Evolutionary conservation across 2,797 vertebrate species (phyloP).

Genomic region (Enteromius unitaeniatus): DNA sequence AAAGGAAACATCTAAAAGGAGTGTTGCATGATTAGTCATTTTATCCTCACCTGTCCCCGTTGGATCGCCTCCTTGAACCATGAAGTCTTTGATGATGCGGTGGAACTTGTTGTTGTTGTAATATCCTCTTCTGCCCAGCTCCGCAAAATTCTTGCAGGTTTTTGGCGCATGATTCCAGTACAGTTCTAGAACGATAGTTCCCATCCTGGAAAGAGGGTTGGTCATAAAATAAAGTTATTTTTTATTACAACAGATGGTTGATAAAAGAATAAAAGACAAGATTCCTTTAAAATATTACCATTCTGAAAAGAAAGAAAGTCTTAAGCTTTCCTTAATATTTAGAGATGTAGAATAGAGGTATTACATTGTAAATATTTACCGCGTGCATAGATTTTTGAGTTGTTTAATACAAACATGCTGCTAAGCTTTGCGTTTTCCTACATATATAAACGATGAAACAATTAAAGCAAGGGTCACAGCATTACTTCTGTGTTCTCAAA

Average conservation of each 20-base stretch:
- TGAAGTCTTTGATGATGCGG: constrained; percentile 93
- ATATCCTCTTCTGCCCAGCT: constrained; percentile 88
- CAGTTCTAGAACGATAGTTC: constrained; percentile 85
- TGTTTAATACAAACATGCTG: neutral
- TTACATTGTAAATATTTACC: neutral
- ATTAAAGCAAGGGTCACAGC: neutral
- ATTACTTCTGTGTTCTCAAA: neutral
- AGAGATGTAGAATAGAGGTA: neutral
- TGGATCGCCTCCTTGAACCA: constrained; percentile 93
- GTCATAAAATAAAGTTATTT: neutral
- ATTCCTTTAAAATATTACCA: neutral
- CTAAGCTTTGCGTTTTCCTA: neutral
- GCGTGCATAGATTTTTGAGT: no score
- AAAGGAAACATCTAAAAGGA: neutral
- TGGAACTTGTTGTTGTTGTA: constrained; percentile 95
- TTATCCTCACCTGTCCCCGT: constrained; percentile 85
- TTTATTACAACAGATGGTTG: neutral
- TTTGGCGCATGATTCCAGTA: constrained; percentile 94
- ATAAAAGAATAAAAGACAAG: neutral
- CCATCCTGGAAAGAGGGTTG: constrained; percentile 80
- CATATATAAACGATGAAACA: neutral
- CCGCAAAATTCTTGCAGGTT: constrained; percentile 94
- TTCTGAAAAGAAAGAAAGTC: neutral
- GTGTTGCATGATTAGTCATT: neutral
- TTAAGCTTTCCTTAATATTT: neutral